Evolutionary conservation across 2,113 vertebrate species (phyloP), one percentile per base, ranked within the genome.

Genomic region (Hippolais icterina): DNA sequence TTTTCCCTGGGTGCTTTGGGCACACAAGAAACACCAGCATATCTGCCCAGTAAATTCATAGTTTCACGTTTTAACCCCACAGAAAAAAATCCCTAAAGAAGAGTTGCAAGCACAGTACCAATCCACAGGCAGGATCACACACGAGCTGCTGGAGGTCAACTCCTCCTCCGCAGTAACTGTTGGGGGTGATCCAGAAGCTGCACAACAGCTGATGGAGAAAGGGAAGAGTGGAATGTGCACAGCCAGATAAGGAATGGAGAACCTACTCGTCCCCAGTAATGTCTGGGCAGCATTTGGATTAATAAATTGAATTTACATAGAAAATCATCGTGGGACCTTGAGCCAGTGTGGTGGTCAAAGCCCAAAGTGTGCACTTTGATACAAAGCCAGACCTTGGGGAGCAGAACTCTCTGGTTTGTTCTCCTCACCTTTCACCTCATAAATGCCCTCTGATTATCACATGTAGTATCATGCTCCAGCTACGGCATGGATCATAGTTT

Each of bases 1-100:
- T 79, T 77, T 37, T 31, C 46, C 16, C 39, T 47, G 41, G 33
- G 15, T 75, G 56, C 42, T 79, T 24, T 64, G 75, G 53, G 50
- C 35, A 6, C 1, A 4, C 4, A 14, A 13, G 47, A 42, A 85
- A 72, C 0, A 1, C 8, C 27, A 37, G 5, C 1, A 2, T 13
- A 33, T 13, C 47, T 54, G n/a, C 53, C 16, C 35, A 22, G 15
- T 10, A 54, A 47, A 35, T 37, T 33, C 8, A 2, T 22, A 3
- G 35, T 79, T 84, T 57, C 15, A 12, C 0, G 0, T 19, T 46
- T 83, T 20, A 86, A 42, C 29, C 14, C 46, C 10, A 31, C 12
- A 80, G 23, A 42, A 39, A 72, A 47, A 24, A 49, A 80, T 65
- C 11, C 54, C n/a, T 57, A 11, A 29, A 47, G 66, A 71, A 37